Base-by-base conservation (phyloP, 2,113 vertebrate genomes). In the Rhinichthys klamathensis region DNA sequence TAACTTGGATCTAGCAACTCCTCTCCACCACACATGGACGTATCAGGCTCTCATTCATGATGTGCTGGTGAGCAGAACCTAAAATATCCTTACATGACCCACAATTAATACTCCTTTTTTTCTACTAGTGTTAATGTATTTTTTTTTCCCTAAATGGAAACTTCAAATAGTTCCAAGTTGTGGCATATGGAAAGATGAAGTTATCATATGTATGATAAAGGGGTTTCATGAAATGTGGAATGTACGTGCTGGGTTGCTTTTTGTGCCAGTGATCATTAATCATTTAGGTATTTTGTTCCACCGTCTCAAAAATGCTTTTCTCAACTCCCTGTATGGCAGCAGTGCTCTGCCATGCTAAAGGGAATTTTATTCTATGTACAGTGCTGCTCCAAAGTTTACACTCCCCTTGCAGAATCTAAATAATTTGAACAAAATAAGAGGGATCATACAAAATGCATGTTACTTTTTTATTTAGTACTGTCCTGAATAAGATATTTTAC, bases 31-130 rank as follows among this genome's bases (percentile, higher is more conserved):
- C 93, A 98, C 98, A 49, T 99, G 98, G 98, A 99, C 98, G 86
- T 99, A 99, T 93, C 98, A 99, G 93, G 98, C 98, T 70, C 95
- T 99, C 93, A 97, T 99, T 91, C 98, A 99, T 86, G 98, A 99
- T 86, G 98, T 99, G 83, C 94, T 99, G 97, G 98, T 99, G 94
- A 97, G 97, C 51, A 78, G 76, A 74, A 38, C 13, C 58, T 27
- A 32, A 78, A 69, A 54, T 32, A 83, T 61, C 18, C 72, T 78
- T 1, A 32, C 16, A 44, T 46, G 80, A 77, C 27, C 46, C 16
- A 8, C 54, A 11, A 72, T 78, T 72, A 77, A 54, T 25, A 63
- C 18, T 78, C 41, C 27, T 83, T 84, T 84, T 84, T 18, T 80
- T 80, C 18, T 65, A 58, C 30, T 21, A 73, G 25, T 61, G 60